Evolutionary conservation across 1,140 invertebrate genomes (phyloP), one percentile per base, ranked within the genome.

Genomic region (Parasteatoda tepidariorum): DNA sequence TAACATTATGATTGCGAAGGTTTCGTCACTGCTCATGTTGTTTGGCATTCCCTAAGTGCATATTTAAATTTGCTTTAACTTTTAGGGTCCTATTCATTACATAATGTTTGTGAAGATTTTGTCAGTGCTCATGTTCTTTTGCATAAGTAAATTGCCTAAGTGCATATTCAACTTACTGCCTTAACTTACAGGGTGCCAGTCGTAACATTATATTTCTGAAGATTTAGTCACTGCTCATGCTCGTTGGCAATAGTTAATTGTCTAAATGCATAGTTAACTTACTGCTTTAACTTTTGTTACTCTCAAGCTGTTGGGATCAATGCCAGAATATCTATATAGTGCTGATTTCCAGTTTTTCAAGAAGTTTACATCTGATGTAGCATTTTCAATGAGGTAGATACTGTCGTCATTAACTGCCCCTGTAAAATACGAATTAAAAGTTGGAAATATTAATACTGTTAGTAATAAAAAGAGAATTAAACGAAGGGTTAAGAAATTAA

Each of bases 291-390:
- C 11, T 15, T 81, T 57, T 7, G 76, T 31, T 28, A 81, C 9
- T 31, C 76, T 68, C 6, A 81, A 22, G 15, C 30, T 68, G 26
- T 81, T 26, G 1, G 66, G 34, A 18, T 59, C n/a, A 13, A 81
- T 5, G 1, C 34, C 54, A 3, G 76, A 57, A 1, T 34, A 26
- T 2, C 13, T 7, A 33, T 68, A 81, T 13, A 81, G 31, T 6
- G 33, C 33, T 6, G 41, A 18, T 38, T 81, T 81, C 76, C 76
- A 81, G 2, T 68, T 70, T n/a, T 57, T 28, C n/a, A 81, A 31
- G 54, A 81, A 81, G 13, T 11, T 48, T 6, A 22, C 24, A 31
- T 81, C 66, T 18, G 64, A 68, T 4, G 66, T 68, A 2, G 76
- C 76, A 38, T 81, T 81, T 11, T 68, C 54, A 18, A 68, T 62